Percentiles rank a stretch among this genome's conserved stretches.
These are phyloP conservation scores for Galbula dea DNA, from an alignment of 2,113 vertebrate genomes.

Conservation along the genomic window DNA sequence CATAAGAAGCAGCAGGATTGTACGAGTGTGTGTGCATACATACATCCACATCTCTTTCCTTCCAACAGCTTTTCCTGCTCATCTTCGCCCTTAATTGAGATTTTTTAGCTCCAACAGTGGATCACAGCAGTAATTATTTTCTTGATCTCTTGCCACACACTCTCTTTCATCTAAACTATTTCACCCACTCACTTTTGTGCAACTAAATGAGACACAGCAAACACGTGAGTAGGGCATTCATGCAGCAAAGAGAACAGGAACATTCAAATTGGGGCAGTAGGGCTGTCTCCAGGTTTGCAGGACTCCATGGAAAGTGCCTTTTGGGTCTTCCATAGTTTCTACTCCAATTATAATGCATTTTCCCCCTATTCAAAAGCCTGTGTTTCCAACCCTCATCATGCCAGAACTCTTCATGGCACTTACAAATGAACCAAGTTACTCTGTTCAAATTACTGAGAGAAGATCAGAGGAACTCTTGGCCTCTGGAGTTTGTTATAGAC, in stretches of 20 bases:
- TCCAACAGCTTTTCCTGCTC: slow-evolving; percentile 42
- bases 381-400: neutral
- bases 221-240: slow-evolving; percentile 7
- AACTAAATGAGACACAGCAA: slow-evolving; percentile 45
- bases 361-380: neutral
- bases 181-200: slow-evolving; percentile 62
- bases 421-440: neutral
- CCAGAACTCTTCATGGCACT: neutral
- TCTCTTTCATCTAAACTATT: slow-evolving; percentile 57
- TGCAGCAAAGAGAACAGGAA: neutral
- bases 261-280: neutral
- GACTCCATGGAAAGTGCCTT: neutral
- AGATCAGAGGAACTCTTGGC: neutral
- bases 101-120: slow-evolving; percentile 24
- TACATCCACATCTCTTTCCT: neutral
- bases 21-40: neutral
- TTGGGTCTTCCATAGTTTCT: neutral
- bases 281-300: neutral
- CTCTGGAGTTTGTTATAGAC: neutral
- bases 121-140: slow-evolving; percentile 60
- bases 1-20: neutral
- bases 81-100: slow-evolving; percentile 49
- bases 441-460: neutral
- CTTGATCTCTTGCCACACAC: slow-evolving; percentile 60
- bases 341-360: neutral